Conservation (phyloP, 2,113 vertebrate genomes). For the Rallus limicola region DNA sequence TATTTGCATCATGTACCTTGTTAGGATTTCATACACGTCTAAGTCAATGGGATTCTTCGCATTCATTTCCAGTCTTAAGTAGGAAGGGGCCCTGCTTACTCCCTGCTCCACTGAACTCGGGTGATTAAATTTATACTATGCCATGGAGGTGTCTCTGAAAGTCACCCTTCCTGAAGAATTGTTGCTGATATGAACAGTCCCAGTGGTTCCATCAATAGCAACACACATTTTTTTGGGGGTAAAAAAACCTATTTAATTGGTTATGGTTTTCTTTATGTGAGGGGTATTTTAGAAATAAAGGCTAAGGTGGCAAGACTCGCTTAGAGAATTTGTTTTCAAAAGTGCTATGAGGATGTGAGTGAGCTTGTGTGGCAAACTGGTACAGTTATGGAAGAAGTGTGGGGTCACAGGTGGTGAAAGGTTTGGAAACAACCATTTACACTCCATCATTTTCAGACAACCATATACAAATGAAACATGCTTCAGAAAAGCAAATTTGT, state of each 20-base stretch:
- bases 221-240: accelerated
- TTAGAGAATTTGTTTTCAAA: not conserved
- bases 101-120: not conserved
- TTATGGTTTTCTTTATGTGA: not conserved
- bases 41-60: not conserved
- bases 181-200: not conserved
- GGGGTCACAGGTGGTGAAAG: not conserved
- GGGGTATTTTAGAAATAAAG: not conserved
- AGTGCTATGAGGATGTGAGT: not conserved
- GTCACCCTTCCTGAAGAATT: not conserved
- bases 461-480: not conserved
- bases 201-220: not conserved
- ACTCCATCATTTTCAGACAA: not conserved
- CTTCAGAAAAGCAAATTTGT: constrained; percentile 12
- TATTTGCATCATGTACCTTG: not conserved
- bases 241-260: not conserved
- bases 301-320: not conserved
- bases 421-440: not conserved
- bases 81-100: not conserved
- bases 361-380: not conserved
- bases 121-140: not conserved
- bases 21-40: not conserved
- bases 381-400: not conserved
- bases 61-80: not conserved
- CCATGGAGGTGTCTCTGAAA: not conserved